Evolutionary conservation across 2,888 invertebrate genomes (phyloP), one percentile per base, ranked within the genome.

Genomic region (Agonopterix subpropinquella): DNA sequence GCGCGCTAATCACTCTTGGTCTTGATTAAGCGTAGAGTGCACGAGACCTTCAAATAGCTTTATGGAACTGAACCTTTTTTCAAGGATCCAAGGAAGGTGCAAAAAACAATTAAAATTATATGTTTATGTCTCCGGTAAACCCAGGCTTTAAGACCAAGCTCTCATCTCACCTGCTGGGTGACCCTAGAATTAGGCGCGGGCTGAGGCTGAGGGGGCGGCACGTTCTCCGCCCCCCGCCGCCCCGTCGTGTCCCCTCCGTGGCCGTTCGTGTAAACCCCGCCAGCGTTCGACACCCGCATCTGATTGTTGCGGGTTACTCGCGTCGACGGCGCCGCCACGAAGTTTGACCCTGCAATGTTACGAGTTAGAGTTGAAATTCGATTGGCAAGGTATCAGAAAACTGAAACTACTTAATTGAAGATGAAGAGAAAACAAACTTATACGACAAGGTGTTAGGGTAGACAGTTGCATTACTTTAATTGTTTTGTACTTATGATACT

Each of bases 171-270:
- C 85, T 89, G 89, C 61, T 85, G 89, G 50, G 85, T 88, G 54
- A 83, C 60, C 60, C 88, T 77, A 41, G 80, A 62, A 63, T 82
- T 89, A 46, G 82, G 66, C 43, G 76, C 70, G 15, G 81, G 74
- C 47, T 60, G 68, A 3, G 47, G 42, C 44, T 59, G 69, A 48
- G 62, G 68, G 48, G 91, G 91, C 48, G 92, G 92, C 63, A 92
- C 91, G 69, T 92, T 92, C 76, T 92, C 92, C 1, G 90, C 78
- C 62, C 90, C 91, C 43, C 90, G 86, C 49, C 91, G 86, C 50
- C 90, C 89, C 45, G 91, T 91, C 51, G 89, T 89, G 67, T 91
- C 91, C 36, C 89, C 89, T 48, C 89, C 88, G 70, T 91, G 90
- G 1, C 91, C 91, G 66, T 91, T 91, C 48, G 90, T 83, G 63